Conservation (phyloP, 2,113 vertebrate species). For the Erinaceus europaeus region DNA sequence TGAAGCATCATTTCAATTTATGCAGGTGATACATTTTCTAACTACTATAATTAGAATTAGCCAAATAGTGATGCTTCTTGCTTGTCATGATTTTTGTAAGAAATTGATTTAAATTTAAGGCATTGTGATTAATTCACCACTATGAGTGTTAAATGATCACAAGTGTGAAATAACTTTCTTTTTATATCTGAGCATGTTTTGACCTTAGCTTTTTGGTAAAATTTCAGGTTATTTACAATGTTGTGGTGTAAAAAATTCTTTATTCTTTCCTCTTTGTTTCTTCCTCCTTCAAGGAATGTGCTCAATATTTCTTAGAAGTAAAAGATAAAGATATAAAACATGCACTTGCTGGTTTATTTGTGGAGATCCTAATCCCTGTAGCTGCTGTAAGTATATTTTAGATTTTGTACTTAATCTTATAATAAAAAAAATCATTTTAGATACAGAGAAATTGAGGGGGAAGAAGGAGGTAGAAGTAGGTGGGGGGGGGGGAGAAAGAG, state of each 20-base stretch:
- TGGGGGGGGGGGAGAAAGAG: no score
- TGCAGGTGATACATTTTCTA: slow-evolving; percentile 87
- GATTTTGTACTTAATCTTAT: no score
- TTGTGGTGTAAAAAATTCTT: neutral
- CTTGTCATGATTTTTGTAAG: neutral
- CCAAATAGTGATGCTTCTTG: neutral
- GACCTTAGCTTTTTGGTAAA: neutral
- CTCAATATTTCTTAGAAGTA: slow-evolving; percentile 98
- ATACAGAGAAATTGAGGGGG: no score
- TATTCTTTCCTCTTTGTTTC: slow-evolving; percentile 38
- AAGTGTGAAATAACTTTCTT: neutral
- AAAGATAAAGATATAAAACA: slow-evolving; percentile 99
- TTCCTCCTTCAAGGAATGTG: slow-evolving; percentile 89
- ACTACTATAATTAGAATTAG: neutral
- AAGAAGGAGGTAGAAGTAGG: no score
- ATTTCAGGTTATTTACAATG: neutral
- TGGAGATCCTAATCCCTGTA: slow-evolving; percentile 98
- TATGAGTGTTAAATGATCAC: neutral
- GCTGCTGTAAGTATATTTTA: slow-evolving; percentile 92
- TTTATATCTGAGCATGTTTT: neutral
- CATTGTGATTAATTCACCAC: neutral
- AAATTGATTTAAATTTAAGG: neutral
- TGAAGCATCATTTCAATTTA: slow-evolving; percentile 99
- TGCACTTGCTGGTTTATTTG: slow-evolving; percentile 97
- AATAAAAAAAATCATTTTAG: no score